A percentile compares a stretch with the other conserved stretches of the same genome.
Evolutionary conservation across 2,113 vertebrate genomes (phyloP).

Genomic region (Arizona elegans): DNA sequence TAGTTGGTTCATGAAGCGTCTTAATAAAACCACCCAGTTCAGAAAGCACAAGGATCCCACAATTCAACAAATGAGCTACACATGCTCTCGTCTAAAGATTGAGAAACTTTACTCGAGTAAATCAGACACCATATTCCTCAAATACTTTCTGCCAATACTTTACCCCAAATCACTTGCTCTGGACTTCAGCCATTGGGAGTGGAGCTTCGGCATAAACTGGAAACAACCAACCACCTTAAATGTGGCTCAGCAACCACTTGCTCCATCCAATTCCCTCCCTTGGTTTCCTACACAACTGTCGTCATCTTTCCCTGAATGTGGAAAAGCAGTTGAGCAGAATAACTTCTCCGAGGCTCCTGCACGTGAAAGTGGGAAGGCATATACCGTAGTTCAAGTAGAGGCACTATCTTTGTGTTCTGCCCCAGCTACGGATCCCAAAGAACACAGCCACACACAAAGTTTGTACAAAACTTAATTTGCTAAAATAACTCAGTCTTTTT

Average conservation of each 20-base stretch:
- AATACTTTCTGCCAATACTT: not conserved
- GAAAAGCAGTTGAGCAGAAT: not conserved
- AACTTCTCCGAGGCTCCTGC: not conserved
- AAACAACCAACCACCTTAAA: not conserved
- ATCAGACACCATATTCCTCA: not conserved
- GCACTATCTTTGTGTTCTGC: not conserved
- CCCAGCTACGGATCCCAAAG: too few relatives aligned
- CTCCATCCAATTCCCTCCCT: not conserved
- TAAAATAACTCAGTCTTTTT: too few relatives aligned
- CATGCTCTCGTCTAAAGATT: too few relatives aligned
- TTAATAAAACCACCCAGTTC: too few relatives aligned
- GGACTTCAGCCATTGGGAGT: not conserved
- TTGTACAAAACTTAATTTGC: too few relatives aligned
- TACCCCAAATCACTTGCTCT: not conserved
- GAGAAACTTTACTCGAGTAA: not conserved
- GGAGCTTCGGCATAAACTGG: not conserved
- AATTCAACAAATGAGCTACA: too few relatives aligned
- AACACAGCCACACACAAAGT: too few relatives aligned
- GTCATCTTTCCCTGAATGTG: too few relatives aligned
- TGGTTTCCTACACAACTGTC: not conserved
- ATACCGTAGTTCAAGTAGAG: not conserved
- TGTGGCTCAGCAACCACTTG: not conserved
- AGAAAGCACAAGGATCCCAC: too few relatives aligned
- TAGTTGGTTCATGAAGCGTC: too few relatives aligned
- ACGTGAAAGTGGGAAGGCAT: not conserved